Base-by-base conservation (phyloP, 2,113 vertebrate species). In the Phodopus roborovskii region DNA sequence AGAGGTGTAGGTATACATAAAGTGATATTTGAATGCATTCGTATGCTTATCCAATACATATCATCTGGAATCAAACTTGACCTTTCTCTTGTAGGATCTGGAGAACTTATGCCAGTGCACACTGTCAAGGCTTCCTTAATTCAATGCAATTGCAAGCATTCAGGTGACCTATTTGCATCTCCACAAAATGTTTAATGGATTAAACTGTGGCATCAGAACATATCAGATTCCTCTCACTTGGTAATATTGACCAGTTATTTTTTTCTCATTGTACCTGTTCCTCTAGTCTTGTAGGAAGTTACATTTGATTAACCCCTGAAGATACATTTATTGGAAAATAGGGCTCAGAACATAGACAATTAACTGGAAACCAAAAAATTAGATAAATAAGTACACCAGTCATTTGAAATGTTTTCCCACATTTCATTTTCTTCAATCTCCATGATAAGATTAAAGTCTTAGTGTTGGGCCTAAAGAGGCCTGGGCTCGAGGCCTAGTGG, bases 211-310 rank as follows among this genome's bases (percentile, higher is more conserved):
- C 7, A 62, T 86, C n/a, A n/a, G 45, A 92, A 66, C 48, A 30
- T 15, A 70, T 22, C 9, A 78, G 85, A 77, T 48, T 68, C 22
- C 3, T 78, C 36, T 92, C 17, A 28, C 22, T 82, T 91, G 68
- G 75, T 19, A 60, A 53, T 16, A 33, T n/a, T 66, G 64, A 10
- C 73, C 85, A 83, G 15, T 45, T 92, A 92, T 28, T 53, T 78
- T 39, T 86, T 56, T n/a, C 1, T 82, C 19, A 20, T 90, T 75
- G 45, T 92, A 7, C 36, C 62, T n/a, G 83, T 85, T 92, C 45
- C 81, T 81, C 36, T 17, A 9, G 68, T 22, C 85, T 78, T 88
- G 96, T 66, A 92, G 85, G 48, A 90, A 79, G 89, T 62, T 39
- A 20, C 58, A 90, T 53, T 60, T 45, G 45, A 45, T 45, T 45